These are phyloP conservation scores for Schlechtendalia chinensis DNA, from an alignment of 1,140 invertebrate species.

Conservation along the genomic window DNA sequence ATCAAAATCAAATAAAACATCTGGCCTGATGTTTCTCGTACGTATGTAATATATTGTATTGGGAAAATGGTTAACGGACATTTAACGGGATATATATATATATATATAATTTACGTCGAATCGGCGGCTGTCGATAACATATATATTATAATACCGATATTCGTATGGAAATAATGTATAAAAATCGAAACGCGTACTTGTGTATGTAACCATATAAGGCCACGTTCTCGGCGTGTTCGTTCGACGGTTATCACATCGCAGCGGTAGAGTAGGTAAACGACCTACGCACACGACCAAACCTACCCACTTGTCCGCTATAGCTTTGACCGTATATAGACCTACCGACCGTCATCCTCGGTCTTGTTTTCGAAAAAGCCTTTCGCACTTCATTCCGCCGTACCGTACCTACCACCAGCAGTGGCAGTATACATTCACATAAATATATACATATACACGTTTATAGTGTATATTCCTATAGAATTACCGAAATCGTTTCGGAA, in stretches of 20 bases:
- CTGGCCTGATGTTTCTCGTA: too few relatives aligned
- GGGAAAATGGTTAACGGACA: background rate
- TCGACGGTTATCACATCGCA: constrained; percentile 31
- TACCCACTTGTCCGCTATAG: constrained; percentile 36
- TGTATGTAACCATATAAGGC: constrained; percentile 45
- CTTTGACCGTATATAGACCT: constrained; percentile 45
- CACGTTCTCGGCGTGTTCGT: constrained; percentile 37
- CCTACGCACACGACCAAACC: constrained; percentile 45
- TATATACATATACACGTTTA: too few relatives aligned
- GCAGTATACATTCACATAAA: too few relatives aligned
- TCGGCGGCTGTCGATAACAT: background rate
- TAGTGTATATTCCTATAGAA: background rate
- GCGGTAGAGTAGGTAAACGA: constrained; percentile 34
- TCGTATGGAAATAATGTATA: constrained; percentile 23
- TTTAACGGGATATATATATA: constrained; percentile 7
- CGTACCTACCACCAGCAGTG: too few relatives aligned
- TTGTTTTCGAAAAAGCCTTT: constrained; percentile 44
- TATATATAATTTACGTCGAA: background rate
- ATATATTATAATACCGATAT: background rate
- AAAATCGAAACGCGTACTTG: background rate
- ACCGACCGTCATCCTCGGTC: constrained; percentile 42
- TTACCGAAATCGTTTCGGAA: background rate
- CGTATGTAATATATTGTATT: too few relatives aligned
- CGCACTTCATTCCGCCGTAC: background rate
- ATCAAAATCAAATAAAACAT: background rate